Evolutionary conservation across 2,113 vertebrate species (phyloP).

Genomic region (Dasyurus viverrinus): DNA sequence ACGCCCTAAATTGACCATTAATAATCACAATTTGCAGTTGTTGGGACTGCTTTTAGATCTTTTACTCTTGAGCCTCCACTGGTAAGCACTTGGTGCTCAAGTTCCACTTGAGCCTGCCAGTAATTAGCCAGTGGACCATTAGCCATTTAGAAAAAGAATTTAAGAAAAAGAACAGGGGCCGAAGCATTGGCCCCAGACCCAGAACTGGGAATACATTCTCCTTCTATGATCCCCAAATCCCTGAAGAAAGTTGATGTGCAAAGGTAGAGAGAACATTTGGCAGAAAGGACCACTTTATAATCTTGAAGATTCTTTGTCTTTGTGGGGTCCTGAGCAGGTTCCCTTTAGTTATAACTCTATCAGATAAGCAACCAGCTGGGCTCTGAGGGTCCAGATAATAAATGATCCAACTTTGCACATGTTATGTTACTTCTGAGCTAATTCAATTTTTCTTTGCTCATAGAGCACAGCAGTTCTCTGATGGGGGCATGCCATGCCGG

Average conservation of each 20-base stretch:
- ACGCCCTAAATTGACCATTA: neutral
- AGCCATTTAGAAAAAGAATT: neutral
- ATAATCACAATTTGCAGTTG: neutral
- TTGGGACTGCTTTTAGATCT: neutral
- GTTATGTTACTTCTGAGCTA: too few species aligned
- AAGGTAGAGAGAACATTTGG: neutral
- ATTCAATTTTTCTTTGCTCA: too few species aligned
- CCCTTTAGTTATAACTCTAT: neutral
- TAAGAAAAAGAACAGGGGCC: neutral
- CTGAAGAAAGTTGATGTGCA: neutral
- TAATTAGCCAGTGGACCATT: neutral
- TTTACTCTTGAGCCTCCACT: neutral
- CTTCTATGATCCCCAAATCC: neutral
- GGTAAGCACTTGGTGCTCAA: neutral
- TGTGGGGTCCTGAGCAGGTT: neutral
- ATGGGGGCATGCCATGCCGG: too few species aligned
- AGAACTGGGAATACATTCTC: neutral
- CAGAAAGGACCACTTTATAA: neutral
- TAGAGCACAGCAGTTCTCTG: too few species aligned
- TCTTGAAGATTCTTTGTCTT: neutral
- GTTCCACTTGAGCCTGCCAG: neutral
- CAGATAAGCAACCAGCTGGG: neutral
- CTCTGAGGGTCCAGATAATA: too few species aligned
- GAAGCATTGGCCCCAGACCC: neutral
- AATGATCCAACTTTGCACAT: too few species aligned